Conservation (phyloP, 2,888 invertebrate species). For the Thereva unica region DNA sequence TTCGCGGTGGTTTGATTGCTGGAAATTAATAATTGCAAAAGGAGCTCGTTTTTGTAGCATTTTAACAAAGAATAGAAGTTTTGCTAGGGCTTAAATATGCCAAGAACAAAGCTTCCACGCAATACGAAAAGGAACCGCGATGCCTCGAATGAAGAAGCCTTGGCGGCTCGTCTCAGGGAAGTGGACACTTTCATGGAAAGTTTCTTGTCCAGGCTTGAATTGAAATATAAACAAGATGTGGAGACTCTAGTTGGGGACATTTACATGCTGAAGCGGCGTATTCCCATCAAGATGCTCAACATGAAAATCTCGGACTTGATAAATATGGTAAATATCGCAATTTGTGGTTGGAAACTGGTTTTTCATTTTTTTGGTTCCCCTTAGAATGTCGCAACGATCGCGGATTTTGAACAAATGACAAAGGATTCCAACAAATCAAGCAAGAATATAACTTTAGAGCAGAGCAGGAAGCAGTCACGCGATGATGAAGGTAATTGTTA, state of each 20-base stretch:
- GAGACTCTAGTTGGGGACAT: conserved; percentile 36
- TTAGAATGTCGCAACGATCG: conserved; percentile 40
- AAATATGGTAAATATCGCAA: conserved; percentile 44
- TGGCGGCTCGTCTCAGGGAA: conserved; percentile 49
- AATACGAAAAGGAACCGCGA: conserved; percentile 56
- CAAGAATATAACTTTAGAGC: background rate
- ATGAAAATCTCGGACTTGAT: conserved; percentile 51
- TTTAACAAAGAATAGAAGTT: background rate
- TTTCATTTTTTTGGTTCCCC: conserved; percentile 1
- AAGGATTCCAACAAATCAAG: background rate
- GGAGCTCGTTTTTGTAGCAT: too few species aligned
- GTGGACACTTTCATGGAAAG: conserved; percentile 51
- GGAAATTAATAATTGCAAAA: too few species aligned
- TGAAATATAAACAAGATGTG: conserved; percentile 43
- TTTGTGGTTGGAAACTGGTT: background rate
- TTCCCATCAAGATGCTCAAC: conserved; percentile 47
- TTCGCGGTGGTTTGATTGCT: too few species aligned
- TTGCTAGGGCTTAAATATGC: conserved; percentile 47
- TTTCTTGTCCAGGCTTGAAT: conserved; percentile 47
- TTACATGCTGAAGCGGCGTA: conserved; percentile 29
- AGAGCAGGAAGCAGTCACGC: conserved; percentile 31
- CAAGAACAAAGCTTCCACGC: conserved; percentile 56
- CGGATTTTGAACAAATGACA: conserved; percentile 28
- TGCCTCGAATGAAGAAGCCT: conserved; percentile 51
- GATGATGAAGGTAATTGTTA: conserved; percentile 40